A percentile compares a stretch with the other conserved stretches of the same genome.
These are phyloP conservation scores for Caenorhabditis inopinata DNA, from an alignment of 1,140 invertebrate genomes.

Conservation along the genomic window DNA sequence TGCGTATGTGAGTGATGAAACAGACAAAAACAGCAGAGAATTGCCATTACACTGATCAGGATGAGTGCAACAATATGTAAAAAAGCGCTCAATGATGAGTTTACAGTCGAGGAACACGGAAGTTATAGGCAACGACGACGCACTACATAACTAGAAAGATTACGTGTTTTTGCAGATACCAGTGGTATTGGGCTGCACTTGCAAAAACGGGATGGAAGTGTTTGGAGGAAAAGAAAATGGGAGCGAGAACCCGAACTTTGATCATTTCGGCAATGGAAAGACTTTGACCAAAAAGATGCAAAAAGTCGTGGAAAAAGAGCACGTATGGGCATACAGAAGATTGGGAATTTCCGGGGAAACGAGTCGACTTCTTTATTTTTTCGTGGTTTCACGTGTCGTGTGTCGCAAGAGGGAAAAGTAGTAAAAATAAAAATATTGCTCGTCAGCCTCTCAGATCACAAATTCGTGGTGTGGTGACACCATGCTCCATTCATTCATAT, in stretches of 20 bases:
- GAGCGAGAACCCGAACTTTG: background rate
- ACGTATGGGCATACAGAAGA: background rate
- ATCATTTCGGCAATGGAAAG: background rate
- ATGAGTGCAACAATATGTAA: background rate
- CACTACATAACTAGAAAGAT: slow-evolving; percentile 26
- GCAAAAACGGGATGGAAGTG: background rate
- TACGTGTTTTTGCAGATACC: slow-evolving; percentile 20
- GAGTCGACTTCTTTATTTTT: background rate
- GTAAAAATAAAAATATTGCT: no score
- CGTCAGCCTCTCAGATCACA: no score
- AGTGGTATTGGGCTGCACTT: background rate
- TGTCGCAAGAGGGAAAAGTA: background rate
- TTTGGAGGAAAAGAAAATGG: background rate
- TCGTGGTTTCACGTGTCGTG: background rate
- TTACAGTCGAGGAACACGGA: slow-evolving; percentile 13
- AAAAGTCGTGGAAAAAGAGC: slow-evolving; percentile 3
- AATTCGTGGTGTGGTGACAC: no score
- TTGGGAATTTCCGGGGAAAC: slow-evolving; percentile 11
- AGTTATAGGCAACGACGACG: background rate
- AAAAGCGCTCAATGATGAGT: background rate
- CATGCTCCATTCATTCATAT: no score
- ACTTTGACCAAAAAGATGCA: background rate
- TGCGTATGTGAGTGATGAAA: background rate
- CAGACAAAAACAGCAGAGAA: slow-evolving; percentile 4
- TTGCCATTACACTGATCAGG: slow-evolving; percentile 6